phyloP scores from a whole-genome alignment of 2,888 invertebrate species.

The Apotomis turbidana region DNA sequence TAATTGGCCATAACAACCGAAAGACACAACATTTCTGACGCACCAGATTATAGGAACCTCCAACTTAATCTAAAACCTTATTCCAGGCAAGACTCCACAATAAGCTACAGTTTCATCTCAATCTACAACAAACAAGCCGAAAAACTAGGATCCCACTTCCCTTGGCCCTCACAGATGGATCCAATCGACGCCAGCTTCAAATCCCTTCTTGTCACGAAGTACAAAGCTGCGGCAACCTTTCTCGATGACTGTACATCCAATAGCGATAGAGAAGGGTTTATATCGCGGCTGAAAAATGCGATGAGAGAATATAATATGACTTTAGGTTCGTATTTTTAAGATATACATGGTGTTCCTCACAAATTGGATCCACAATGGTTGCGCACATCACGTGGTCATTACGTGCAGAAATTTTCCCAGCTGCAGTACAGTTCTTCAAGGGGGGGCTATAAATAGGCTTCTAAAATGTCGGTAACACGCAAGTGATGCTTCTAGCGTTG shows the following conservation, averaged over 20 bases:
- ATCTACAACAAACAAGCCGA: conserved; percentile 56
- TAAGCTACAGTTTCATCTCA: conserved; percentile 60
- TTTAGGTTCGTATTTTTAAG: conserved; percentile 30
- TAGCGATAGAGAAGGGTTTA: conserved; percentile 62
- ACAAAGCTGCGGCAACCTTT: conserved; percentile 66
- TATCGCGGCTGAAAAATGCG: conserved; percentile 68
- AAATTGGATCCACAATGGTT: too few species aligned
- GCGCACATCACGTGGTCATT: too few species aligned
- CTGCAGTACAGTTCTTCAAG: too few species aligned
- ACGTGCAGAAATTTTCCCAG: too few species aligned
- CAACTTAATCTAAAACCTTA: not conserved
- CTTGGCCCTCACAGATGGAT: conserved; percentile 56
- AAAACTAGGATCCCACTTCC: conserved; percentile 53
- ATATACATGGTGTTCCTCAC: too few species aligned
- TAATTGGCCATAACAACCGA: too few species aligned
- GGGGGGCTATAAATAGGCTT: too few species aligned
- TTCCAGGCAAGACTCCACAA: conserved; percentile 60
- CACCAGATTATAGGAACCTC: too few species aligned
- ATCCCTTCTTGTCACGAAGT: conserved; percentile 57
- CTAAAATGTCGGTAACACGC: too few species aligned
- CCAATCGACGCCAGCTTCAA: conserved; percentile 50
- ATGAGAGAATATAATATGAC: conserved; percentile 67
- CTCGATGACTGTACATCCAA: conserved; percentile 64
- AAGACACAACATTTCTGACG: too few species aligned
- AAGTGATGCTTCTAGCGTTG: too few species aligned